Conservation (phyloP, 2,888 invertebrate species). For the Periphyllus acericola region DNA sequence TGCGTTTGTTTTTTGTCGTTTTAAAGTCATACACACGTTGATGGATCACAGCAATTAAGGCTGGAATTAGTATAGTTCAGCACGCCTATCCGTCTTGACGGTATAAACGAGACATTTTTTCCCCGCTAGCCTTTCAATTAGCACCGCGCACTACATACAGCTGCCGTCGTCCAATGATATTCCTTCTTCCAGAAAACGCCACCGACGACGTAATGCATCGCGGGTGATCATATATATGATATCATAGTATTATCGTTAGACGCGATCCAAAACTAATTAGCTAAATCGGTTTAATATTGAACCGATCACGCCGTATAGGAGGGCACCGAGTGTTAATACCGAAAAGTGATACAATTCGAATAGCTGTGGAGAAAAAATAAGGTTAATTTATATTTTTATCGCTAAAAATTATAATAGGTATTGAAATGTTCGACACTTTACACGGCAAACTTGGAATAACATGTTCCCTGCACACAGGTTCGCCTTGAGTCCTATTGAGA, state of each 20-base stretch:
- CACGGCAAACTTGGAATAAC: conserved; percentile 19
- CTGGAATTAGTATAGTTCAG: conserved; percentile 31
- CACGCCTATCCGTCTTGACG: conserved; percentile 20
- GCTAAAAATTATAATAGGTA: not conserved
- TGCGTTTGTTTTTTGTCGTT: conserved; percentile 39
- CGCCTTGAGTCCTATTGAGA: conserved; percentile 26
- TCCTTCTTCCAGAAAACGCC: not conserved
- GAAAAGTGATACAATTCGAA: too few relatives aligned
- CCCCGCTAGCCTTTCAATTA: not conserved
- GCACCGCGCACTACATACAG: too few relatives aligned
- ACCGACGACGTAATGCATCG: not conserved
- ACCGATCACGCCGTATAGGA: too few relatives aligned
- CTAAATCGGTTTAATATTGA: too few relatives aligned
- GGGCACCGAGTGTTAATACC: too few relatives aligned
- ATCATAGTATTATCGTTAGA: too few relatives aligned
- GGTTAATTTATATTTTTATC: not conserved
- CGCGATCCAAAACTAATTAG: too few relatives aligned
- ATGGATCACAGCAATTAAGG: conserved; percentile 44
- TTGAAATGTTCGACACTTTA: conserved; percentile 33
- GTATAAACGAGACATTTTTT: not conserved
- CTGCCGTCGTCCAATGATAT: not conserved
- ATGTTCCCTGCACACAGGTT: not conserved
- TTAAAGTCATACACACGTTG: conserved; percentile 27
- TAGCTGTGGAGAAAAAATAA: not conserved
- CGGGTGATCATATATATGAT: too few relatives aligned